Conservation (phyloP, 2,113 vertebrate species). For the Calypte anna region DNA sequence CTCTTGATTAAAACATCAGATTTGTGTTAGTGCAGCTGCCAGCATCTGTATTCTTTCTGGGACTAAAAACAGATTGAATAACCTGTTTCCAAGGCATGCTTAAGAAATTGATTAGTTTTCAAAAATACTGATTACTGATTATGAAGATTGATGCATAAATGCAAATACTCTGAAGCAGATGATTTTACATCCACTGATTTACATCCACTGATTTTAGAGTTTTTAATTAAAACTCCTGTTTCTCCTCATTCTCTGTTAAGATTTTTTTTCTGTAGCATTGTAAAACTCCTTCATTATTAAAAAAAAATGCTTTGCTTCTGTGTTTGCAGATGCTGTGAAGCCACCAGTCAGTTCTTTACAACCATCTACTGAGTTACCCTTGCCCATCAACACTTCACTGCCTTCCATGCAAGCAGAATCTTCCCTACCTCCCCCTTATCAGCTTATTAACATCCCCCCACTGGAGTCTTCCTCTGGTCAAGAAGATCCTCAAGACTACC, state of each 20-base stretch:
- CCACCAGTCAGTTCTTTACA: constrained; percentile 81
- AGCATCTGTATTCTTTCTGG: background rate
- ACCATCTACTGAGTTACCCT: constrained; percentile 82
- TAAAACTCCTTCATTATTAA: background rate
- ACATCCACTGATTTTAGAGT: background rate
- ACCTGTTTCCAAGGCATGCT: background rate
- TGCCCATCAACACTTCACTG: constrained; percentile 73
- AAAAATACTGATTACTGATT: background rate
- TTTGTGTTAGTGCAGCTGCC: background rate
- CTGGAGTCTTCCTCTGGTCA: constrained; percentile 88
- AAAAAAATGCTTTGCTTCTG: background rate
- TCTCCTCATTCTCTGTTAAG: background rate
- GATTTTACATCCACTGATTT: background rate
- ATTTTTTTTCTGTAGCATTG: background rate
- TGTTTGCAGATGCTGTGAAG: constrained; percentile 83
- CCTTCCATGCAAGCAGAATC: constrained; percentile 75
- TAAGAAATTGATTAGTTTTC: background rate
- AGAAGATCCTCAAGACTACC: constrained; percentile 97
- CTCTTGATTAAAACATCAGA: constrained; percentile 1
- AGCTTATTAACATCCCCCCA: constrained; percentile 88
- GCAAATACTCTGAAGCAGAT: background rate
- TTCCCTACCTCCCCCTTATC: constrained; percentile 91
- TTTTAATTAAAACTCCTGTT: background rate
- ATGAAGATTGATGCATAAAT: background rate
- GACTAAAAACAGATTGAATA: background rate